phyloP scores from a whole-genome alignment of 2,113 vertebrate species.

The Cettia cetti region DNA sequence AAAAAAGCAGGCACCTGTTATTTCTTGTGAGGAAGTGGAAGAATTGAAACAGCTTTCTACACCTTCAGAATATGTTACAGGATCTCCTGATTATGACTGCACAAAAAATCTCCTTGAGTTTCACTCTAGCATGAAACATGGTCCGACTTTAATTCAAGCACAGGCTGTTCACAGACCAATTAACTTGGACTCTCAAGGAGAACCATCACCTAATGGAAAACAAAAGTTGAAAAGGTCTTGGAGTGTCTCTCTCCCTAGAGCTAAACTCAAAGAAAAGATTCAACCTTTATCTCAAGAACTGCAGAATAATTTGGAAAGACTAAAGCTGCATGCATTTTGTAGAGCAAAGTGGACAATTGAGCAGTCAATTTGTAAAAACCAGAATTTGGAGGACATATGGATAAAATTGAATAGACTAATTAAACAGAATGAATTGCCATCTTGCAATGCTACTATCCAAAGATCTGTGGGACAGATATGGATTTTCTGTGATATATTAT shows the following conservation, averaged over 20 bases:
- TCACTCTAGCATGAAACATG: slow-evolving; percentile 35
- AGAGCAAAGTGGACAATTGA: slow-evolving; percentile 87
- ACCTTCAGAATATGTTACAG: not conserved
- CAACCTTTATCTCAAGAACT: slow-evolving; percentile 76
- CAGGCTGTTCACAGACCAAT: not conserved
- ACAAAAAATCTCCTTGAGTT: slow-evolving; percentile 76
- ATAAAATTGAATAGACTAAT: slow-evolving; percentile 71
- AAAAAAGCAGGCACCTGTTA: slow-evolving; percentile 71
- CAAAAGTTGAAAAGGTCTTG: slow-evolving; percentile 76
- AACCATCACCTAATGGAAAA: slow-evolving; percentile 8
- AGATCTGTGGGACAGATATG: slow-evolving; percentile 84
- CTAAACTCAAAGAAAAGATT: slow-evolving; percentile 38
- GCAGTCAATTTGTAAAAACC: slow-evolving; percentile 69
- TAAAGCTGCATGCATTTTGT: slow-evolving; percentile 80
- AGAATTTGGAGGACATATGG: slow-evolving; percentile 85
- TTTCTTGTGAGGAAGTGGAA: slow-evolving; percentile 61
- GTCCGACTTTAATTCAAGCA: not conserved
- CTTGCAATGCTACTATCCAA: slow-evolving; percentile 90
- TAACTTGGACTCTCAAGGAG: slow-evolving; percentile 16
- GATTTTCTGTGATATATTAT: slow-evolving; percentile 90
- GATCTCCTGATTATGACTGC: slow-evolving; percentile 65
- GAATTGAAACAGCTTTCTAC: slow-evolving; percentile 3
- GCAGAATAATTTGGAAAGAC: slow-evolving; percentile 67
- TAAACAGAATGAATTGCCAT: slow-evolving; percentile 75
- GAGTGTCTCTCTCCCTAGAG: slow-evolving; percentile 74